phyloP scores from a whole-genome alignment of 2,888 invertebrate genomes.

The Trichogramma evanescens region DNA sequence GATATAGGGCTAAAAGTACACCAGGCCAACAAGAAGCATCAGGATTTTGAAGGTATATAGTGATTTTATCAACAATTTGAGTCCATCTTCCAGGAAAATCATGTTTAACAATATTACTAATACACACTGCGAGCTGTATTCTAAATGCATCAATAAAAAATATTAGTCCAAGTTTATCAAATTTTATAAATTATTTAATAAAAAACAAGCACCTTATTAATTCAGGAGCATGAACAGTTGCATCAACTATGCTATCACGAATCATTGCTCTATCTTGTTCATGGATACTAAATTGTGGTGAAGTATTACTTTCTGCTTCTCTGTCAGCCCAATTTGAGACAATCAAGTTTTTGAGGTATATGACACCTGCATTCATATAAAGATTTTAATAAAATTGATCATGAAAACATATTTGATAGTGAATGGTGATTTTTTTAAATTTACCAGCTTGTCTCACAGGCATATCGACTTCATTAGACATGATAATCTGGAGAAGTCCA shows the following conservation, averaged over 20 bases:
- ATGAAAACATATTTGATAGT: background rate
- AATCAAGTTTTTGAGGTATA: conserved; percentile 93
- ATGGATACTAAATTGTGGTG: conserved; percentile 78
- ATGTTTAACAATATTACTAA: conserved; percentile 86
- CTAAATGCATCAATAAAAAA: conserved; percentile 45
- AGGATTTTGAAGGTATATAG: conserved; percentile 85
- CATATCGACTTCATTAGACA: conserved; percentile 82
- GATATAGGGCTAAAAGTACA: conserved; percentile 83
- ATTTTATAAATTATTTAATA: background rate
- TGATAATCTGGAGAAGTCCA: conserved; percentile 84
- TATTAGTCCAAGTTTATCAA: background rate
- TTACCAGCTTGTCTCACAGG: conserved; percentile 86
- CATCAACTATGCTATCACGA: conserved; percentile 89
- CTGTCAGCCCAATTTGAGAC: conserved; percentile 83
- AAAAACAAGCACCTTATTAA: conserved; percentile 54
- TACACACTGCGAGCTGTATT: conserved; percentile 85
- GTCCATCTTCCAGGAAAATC: conserved; percentile 96
- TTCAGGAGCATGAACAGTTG: conserved; percentile 87
- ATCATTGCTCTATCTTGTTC: conserved; percentile 94
- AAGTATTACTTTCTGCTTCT: conserved; percentile 66
- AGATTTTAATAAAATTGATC: background rate
- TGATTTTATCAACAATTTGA: conserved; percentile 90
- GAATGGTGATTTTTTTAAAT: conserved; percentile 11
- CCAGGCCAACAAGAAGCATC: conserved; percentile 85
- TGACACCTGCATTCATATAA: conserved; percentile 57